Base-by-base conservation (phyloP, 2,888 invertebrate species). In the Scaptomyza tumidula region DNA sequence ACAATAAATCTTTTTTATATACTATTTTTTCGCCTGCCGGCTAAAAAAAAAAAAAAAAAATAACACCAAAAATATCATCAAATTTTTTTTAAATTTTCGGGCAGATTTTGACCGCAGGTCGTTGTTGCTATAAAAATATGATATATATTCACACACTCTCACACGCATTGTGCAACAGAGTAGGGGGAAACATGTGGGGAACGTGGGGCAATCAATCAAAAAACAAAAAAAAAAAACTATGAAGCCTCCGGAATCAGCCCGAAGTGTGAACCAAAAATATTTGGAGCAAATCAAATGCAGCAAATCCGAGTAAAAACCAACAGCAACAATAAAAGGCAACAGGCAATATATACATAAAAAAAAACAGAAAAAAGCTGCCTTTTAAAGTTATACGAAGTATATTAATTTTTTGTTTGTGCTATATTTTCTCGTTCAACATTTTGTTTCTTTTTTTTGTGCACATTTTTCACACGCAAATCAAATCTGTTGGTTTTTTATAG, bases 251-350 rank as follows among this genome's bases (percentile, higher is more conserved):
- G 72, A 70, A 80, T 78, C 73, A 67, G 61, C 54, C 59, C 74
- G 58, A 85, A 86, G 89, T 81, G 89, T 83, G 83, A 89, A 74
- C 73, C 81, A 39, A 60, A 85, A 81, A 89, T 86, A 82, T 87
- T 80, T 85, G 80, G 84, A 89, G 74, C 89, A 86, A 78, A 82
- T 87, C 86, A 79, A 85, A 87, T 77, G 83, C 86, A 78, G 68
- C 69, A 56, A 52, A 76, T 37, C 59, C 43, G 13, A 43, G 44
- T 24, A 33, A 49, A 35, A 33, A 52, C 7, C n/a, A 35, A 24
- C 19, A 39, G 11, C n/a, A 16, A 41, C 14, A 1, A 19, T 19
- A 19, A 19, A 19, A 19, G 19, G 19, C 19, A 19, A 39, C 6
- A 29, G 27, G 14, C 41, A 41, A 11, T 1, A 43, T 35, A 60